Evolutionary conservation across 2,797 vertebrate species (phyloP).

Genomic region (Fratercula arctica): DNA sequence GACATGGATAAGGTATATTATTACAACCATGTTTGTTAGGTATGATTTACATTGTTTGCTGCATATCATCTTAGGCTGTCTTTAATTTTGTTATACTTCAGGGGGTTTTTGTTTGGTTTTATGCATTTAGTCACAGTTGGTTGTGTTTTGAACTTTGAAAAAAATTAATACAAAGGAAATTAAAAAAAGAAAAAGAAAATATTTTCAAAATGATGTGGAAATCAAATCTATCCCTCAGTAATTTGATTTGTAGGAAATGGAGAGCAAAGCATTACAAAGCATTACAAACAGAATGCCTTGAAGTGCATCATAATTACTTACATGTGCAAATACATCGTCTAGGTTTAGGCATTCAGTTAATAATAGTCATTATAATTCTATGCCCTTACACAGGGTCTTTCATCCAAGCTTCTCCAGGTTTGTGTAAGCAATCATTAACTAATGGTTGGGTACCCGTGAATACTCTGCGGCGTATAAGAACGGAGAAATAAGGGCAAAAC

Average conservation of each 20-base stretch:
- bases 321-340: conserved; percentile 80
- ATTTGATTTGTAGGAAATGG: conserved; percentile 83
- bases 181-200: conserved; percentile 81
- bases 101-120: conserved; percentile 76
- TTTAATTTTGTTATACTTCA: conserved; percentile 80
- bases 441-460: background rate
- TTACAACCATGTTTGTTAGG: conserved; percentile 73
- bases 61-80: conserved; percentile 72
- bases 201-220: conserved; percentile 84
- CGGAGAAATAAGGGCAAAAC: background rate
- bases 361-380: conserved; percentile 55
- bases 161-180: conserved; percentile 82
- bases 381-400: conserved; percentile 22
- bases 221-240: conserved; percentile 80
- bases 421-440: background rate
- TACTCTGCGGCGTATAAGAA: background rate
- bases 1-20: conserved; percentile 76
- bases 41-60: conserved; percentile 74
- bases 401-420: conserved; percentile 20
- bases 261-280: conserved; percentile 82
- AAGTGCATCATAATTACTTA: conserved; percentile 83
- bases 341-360: conserved; percentile 74
- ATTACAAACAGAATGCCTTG: conserved; percentile 80
- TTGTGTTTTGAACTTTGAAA: conserved; percentile 80
- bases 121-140: conserved; percentile 81